Evolutionary conservation across 2,888 invertebrate species (phyloP), one percentile per base, ranked within the genome.

Genomic region (Drosophila longiperda): DNA sequence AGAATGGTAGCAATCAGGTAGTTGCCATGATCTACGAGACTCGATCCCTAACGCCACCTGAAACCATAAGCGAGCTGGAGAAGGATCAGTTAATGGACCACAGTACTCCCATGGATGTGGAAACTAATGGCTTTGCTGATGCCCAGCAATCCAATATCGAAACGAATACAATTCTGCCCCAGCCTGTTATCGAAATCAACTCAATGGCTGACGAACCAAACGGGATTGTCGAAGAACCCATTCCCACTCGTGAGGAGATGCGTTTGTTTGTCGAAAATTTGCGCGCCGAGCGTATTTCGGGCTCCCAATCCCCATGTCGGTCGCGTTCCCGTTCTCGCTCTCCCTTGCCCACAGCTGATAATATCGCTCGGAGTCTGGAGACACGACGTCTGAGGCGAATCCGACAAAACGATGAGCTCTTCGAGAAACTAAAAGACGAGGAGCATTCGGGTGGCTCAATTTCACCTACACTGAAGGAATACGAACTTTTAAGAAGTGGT

Each of bases 271-370:
- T 87, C 3, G 87, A 87, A 32, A 57, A 61, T 0, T 6, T 87
- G 42, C 64, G 85, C 7, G 83, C 80, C 7, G 78, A 82, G 33
- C 77, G 82, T 0, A 75, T 65, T 34, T 78, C 78, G 0, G 80
- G 80, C 9, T 85, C 82, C 0, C 52, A 62, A 34, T 26, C 75
- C 1, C 67, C 57, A 15, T 23, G n/a, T 54, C 60, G 67, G 1
- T 76, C 78, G 1, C 70, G 65, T 23, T 80, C 82, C 3, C 77
- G 81, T 1, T 86, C 87, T 1, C 82, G 83, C 1, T 90, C 90
- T 0, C 91, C 91, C 0, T 50, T 91, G 57, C 91, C 91, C 23
- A 89, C 89, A 0, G 57, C 89, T 1, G 86, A 81, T 12, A 91
- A 91, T 34, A 76, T 91, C 5, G 69, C 76, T 8, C 83, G 83